A percentile compares a stretch with the other conserved stretches of the same genome.
Evolutionary conservation across 2,113 vertebrate genomes (phyloP).

Genomic region (Callionymus lyra): DNA sequence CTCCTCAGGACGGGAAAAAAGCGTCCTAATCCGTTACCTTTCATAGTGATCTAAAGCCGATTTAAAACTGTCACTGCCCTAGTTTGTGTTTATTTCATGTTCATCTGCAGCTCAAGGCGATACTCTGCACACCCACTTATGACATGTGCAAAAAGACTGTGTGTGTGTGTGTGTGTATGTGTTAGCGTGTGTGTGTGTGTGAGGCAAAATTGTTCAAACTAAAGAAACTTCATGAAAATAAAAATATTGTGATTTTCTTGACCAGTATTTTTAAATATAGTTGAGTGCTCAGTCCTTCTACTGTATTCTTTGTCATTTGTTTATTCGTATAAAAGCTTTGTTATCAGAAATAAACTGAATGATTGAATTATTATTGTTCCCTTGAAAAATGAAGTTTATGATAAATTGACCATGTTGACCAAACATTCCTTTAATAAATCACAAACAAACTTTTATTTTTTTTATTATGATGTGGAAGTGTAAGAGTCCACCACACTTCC

Average conservation of each 20-base stretch:
- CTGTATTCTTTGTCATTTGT: no score
- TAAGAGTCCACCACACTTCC: no score
- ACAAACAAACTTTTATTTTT: no score
- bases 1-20: slow-evolving; percentile 56
- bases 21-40: slow-evolving; percentile 67
- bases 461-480: no score
- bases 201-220: no score
- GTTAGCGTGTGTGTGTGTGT: slow-evolving; percentile 1
- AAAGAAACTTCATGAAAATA: not conserved
- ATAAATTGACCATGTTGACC: no score
- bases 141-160: slow-evolving; percentile 42
- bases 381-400: no score
- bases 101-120: slow-evolving; percentile 63
- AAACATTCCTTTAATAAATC: no score
- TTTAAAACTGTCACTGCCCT: slow-evolving; percentile 64
- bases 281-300: no score
- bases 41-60: slow-evolving; percentile 65
- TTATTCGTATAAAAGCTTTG: no score
- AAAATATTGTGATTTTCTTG: not conserved
- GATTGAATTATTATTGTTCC: no score
- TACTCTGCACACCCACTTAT: slow-evolving; percentile 64
- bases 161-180: slow-evolving; percentile 1
- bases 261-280: not conserved
- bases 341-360: no score
- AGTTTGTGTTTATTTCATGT: slow-evolving; percentile 66